Base-by-base conservation (phyloP, 2,888 invertebrate species). In the Lamproptera curius region DNA sequence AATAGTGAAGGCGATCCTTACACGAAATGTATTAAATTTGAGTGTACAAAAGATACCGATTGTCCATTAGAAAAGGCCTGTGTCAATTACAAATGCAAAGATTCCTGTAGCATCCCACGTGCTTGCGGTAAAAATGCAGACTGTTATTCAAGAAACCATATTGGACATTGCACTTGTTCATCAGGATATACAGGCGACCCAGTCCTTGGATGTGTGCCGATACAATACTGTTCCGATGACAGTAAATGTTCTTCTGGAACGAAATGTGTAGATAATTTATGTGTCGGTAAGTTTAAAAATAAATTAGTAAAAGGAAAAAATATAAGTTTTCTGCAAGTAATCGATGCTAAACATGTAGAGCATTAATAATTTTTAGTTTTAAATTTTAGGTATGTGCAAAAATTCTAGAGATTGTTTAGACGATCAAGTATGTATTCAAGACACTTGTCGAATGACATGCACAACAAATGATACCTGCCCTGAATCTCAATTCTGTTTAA, bases 131-230 rank as follows among this genome's bases (percentile, higher is more conserved):
- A 91, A 53, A 93, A 93, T 67, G 93, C 96, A 0, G 90, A 91
- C 48, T 97, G 97, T 66, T 78, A 90, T 1, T 90, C 95, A 0
- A 89, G 89, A 55, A 94, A 94, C 72, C 96, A 97, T 64, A 91
- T 93, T 39, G 94, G 94, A 0, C 88, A 94, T 28, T 97, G 97
- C 67, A 90, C 91, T n/a, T 97, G 97, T 70, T 89, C 92, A 59
- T 89, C 94, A 16, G 96, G 96, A 36, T 94, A 91, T 55, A 95
- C 95, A 0, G 96, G 96, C 16, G 95, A 96, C 77, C 94, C 97
- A 9, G 92, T 94, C 51, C 88, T 95, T 52, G 96, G 96, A 10
- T 97, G 97, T 68, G 92, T 94, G 16, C 90, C 92, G 1, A 89
- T 97, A 42, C 94, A 95, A 61, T 95, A 95, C 63, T 97, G 97